phyloP scores from a whole-genome alignment of 2,797 vertebrate genomes.

The Pristis pectinata region DNA sequence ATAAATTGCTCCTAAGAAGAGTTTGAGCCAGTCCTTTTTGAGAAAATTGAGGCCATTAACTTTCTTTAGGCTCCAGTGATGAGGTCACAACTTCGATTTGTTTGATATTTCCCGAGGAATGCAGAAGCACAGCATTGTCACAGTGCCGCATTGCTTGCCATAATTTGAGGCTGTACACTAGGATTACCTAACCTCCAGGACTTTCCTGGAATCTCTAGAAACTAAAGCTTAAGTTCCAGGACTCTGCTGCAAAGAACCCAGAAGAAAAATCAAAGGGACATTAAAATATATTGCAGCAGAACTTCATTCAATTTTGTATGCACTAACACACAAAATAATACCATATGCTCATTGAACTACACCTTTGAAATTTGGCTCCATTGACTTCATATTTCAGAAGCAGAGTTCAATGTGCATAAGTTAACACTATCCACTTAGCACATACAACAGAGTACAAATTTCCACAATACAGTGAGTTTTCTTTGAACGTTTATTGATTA shows the following conservation, averaged over 20 bases:
- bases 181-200: neutral
- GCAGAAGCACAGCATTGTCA: too few relatives aligned
- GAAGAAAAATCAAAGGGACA: neutral
- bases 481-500: neutral
- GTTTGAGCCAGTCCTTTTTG: neutral
- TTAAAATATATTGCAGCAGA: neutral
- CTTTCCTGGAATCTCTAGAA: neutral
- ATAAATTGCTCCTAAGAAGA: neutral
- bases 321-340: too few relatives aligned
- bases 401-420: too few relatives aligned
- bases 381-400: too few relatives aligned
- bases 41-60: constrained; percentile 17
- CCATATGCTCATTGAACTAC: too few relatives aligned
- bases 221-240: neutral
- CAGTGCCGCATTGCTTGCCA: neutral
- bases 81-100: neutral
- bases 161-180: neutral
- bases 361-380: too few relatives aligned
- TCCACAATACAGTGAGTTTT: too few relatives aligned
- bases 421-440: too few relatives aligned
- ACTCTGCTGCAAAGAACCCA: neutral
- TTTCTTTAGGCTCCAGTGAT: neutral
- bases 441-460: too few relatives aligned
- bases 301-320: too few relatives aligned
- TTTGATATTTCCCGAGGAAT: neutral